Base-by-base conservation (phyloP, 2,797 vertebrate species). In the Remorina albescens region DNA sequence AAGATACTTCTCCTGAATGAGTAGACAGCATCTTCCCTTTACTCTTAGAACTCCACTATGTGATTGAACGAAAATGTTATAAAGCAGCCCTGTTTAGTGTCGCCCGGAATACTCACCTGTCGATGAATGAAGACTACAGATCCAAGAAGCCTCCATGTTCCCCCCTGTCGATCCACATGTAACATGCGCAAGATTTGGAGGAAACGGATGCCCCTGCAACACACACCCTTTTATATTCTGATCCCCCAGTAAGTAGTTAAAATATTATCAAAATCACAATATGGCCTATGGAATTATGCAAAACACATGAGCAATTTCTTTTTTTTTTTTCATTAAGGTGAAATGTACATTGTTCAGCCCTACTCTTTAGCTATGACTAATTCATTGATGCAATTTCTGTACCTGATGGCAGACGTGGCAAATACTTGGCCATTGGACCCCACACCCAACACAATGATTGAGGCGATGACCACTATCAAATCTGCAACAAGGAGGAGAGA, bases 401-500 rank as follows among this genome's bases (percentile, higher is more conserved):
- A 97, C 96, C 96, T 96, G 92, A 97, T 96, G 53, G 96, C 96
- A 79, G 96, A 98, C 0, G 96, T 97, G 70, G 97, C 96, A 74
- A 97, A 97, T 59, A 97, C 95, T 59, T 97, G 96, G 11, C 96
- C 97, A 8, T 96, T 98, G 58, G 96, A 97, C 51, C 96, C 96
- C 4, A 97, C 95, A 8, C 95, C 96, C 18, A 98, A 94, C 50
- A 97, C 96, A 79, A 97, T 96, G 74, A 97, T 92, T 12, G 97
- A 97, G 18, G 96, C 96, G 7, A 97, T 93, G 57, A 97, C 96
- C 59, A 97, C 96, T 44, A 97, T 97, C 63, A 98, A 88, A 94
- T 97, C 96, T 96, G 92, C 56, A 28, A 47, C 23, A 42, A 36
- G 4, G 8, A 2, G 2, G 34, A 47, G 51, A 23, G 11, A 18